These are phyloP conservation scores for Propithecus coquereli DNA, from an alignment of 2,113 vertebrate species.

Conservation along the genomic window DNA sequence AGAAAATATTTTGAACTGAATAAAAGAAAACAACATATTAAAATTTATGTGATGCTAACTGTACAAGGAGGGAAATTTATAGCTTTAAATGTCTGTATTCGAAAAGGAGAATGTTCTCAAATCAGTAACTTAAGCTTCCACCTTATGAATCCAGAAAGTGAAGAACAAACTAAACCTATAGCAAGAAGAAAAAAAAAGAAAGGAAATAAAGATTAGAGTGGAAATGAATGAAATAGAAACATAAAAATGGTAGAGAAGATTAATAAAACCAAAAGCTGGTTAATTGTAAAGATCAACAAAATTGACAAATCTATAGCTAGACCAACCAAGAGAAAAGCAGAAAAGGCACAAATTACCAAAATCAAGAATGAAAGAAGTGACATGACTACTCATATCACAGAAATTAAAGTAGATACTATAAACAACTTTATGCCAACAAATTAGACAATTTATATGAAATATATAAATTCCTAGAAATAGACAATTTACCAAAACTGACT, in stretches of 20 bases:
- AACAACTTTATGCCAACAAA: not conserved
- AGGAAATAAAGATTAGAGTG: not conserved
- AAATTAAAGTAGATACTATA: not conserved
- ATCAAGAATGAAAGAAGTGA: not conserved
- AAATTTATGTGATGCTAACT: not conserved
- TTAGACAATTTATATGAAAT: not conserved
- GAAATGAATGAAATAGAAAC: not conserved
- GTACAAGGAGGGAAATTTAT: not conserved
- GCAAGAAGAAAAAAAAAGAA: not conserved
- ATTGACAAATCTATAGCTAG: not conserved
- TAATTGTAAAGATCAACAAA: not conserved
- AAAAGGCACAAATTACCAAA: not conserved
- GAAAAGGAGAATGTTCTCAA: not conserved
- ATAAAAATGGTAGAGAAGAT: not conserved
- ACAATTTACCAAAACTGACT: not conserved
- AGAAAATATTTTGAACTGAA: not conserved
- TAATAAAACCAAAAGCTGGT: not conserved
- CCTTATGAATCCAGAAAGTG: not conserved
- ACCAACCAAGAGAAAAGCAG: not conserved
- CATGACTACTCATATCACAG: not conserved
- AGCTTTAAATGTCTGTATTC: not conserved
- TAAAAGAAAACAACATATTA: not conserved
- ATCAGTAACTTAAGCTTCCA: not conserved
- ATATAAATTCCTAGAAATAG: not conserved
- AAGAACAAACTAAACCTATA: not conserved